A percentile compares a stretch with the other conserved stretches of the same genome.
These are phyloP conservation scores for Paraescarpia echinospica DNA, from an alignment of 1,140 invertebrate species.

Conservation along the genomic window DNA sequence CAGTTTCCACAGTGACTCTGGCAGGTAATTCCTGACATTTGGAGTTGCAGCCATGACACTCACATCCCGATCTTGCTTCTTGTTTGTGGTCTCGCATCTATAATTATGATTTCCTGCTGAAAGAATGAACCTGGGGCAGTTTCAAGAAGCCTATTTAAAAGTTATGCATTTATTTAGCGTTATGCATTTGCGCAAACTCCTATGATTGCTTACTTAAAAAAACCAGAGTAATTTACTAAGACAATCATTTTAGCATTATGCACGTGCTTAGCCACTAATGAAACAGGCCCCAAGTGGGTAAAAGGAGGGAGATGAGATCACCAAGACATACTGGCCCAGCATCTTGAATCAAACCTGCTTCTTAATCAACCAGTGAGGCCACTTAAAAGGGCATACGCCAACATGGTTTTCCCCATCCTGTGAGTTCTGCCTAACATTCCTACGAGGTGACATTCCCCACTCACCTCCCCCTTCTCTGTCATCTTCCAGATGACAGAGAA, in stretches of 20 bases:
- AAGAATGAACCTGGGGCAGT: background rate
- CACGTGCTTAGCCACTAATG: too few species aligned
- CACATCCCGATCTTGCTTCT: background rate
- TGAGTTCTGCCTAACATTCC: background rate
- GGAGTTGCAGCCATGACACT: background rate
- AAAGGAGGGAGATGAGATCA: background rate
- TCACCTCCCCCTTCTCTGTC: conserved; percentile 62
- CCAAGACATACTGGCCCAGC: too few species aligned
- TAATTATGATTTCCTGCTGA: background rate
- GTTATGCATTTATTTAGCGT: too few species aligned
- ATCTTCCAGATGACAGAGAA: conserved; percentile 65
- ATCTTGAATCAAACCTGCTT: too few species aligned
- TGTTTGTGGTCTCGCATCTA: background rate
- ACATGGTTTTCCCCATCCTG: too few species aligned
- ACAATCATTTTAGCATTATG: too few species aligned
- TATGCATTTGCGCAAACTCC: too few species aligned
- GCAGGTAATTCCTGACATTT: background rate
- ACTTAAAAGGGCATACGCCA: too few species aligned
- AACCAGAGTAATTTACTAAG: too few species aligned
- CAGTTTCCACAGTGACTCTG: background rate
- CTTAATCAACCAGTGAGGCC: background rate
- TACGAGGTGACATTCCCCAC: background rate
- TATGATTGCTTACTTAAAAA: too few species aligned
- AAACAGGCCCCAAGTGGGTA: too few species aligned
- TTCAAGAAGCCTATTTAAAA: too few species aligned